Base-by-base conservation (phyloP, 2,113 vertebrate species). In the Salvelinus sp. region DNA sequence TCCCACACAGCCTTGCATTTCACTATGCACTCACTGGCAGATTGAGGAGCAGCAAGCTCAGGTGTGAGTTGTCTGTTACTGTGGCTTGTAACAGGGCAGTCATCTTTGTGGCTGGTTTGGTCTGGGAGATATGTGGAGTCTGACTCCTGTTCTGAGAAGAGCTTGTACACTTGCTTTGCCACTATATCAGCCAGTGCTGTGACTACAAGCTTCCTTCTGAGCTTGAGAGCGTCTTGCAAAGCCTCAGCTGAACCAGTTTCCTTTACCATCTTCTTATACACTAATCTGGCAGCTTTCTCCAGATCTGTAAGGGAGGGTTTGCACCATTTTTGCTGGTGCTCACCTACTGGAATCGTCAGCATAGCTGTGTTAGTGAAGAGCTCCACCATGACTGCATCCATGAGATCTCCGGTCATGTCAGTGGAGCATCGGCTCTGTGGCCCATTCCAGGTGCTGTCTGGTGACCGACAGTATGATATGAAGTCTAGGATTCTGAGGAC, bases 311-410 rank as follows among this genome's bases (percentile, higher is more conserved):
- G 4, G 22, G 74, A 58, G 18, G 67, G 64, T 16, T 75, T 65
- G 27, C 18, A 13, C 74, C 65, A 75, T 20, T 28, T 25, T 12
- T 3, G 27, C 20, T 54, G 57, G 5, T 7, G 6, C 65, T 30
- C 28, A 13, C 27, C 16, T 5, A 4, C 23, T 38, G 58, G 38
- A 33, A 30, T 74, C 12, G 23, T 68, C 27, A 75, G 54, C 65
- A 30, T 69, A 1, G 16, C 47, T 5, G 65, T 48, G 50, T 69
- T 68, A 14, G 65, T 33, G 14, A 57, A 69, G 33, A 75, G 64
- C 65, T 75, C 74, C 25, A 33, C 65, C 74, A 69, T 75, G 20
- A 75, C 74, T 12, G 64, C 74, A 58, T 75, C 74, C 48, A 69
- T 57, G 48, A 75, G 64, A n/a, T 60, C 27, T 38, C n/a, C 27